Percentiles rank a stretch among this genome's conserved stretches.
phyloP scores from a whole-genome alignment of 2,888 invertebrate species.

The Ceraclea dissimilis region DNA sequence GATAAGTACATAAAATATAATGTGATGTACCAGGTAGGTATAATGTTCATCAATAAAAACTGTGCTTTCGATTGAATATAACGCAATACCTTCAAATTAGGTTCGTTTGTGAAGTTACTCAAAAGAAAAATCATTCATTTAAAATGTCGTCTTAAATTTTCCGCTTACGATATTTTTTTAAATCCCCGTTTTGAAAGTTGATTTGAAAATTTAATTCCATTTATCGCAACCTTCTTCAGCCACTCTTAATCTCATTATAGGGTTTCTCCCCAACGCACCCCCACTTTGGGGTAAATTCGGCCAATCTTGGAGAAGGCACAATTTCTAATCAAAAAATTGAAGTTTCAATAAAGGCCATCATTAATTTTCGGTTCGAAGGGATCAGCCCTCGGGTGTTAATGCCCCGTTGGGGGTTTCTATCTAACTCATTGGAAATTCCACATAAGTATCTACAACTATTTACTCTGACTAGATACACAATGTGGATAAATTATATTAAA shows the following conservation, averaged over 20 bases:
- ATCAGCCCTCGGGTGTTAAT: constrained; percentile 12
- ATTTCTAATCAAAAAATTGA: constrained; percentile 58
- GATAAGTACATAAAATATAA: no score
- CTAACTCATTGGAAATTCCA: constrained; percentile 10
- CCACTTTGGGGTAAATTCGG: constrained; percentile 22
- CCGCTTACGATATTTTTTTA: constrained; percentile 8
- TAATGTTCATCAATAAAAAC: neutral
- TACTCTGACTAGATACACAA: neutral
- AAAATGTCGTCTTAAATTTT: neutral
- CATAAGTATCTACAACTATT: neutral
- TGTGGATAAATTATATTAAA: no score
- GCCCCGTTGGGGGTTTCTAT: constrained; percentile 2
- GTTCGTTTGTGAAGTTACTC: constrained; percentile 5
- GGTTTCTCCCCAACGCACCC: constrained; percentile 19
- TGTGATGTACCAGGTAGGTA: no score
- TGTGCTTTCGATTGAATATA: neutral
- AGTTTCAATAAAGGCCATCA: constrained; percentile 63
- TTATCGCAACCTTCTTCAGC: constrained; percentile 24
- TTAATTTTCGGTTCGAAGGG: constrained; percentile 52
- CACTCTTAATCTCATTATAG: constrained; percentile 25
- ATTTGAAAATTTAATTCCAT: constrained; percentile 24
- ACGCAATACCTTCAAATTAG: neutral
- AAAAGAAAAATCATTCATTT: neutral
- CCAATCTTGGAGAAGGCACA: constrained; percentile 30
- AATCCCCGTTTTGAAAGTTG: constrained; percentile 13